Conservation (phyloP, 2,113 vertebrate genomes). For the Scytalopus superciliaris region DNA sequence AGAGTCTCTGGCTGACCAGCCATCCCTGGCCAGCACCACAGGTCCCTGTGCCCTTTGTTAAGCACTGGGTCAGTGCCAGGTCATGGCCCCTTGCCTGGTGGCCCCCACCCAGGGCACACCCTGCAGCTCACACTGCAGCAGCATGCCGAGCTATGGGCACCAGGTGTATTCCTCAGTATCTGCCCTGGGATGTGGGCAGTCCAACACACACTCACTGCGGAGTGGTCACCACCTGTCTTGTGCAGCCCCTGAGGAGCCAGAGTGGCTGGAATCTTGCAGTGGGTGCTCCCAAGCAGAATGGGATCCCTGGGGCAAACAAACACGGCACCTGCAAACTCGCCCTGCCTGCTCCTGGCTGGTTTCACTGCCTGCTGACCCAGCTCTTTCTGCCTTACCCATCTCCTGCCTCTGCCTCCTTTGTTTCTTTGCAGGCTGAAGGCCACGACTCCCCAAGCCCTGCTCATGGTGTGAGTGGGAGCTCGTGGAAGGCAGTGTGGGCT, state of each 20-base stretch:
- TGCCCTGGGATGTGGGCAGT: not conserved
- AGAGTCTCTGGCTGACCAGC: not conserved
- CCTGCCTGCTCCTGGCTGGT: not conserved
- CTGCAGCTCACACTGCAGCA: not conserved
- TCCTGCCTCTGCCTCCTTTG: not conserved
- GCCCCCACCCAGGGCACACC: not conserved
- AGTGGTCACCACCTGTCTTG: not conserved
- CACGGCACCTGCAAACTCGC: not conserved
- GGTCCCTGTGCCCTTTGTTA: not conserved
- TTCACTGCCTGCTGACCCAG: not conserved
- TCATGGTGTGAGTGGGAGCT: rapidly evolving
- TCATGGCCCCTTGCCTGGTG: not conserved
- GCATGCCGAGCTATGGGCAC: not conserved
- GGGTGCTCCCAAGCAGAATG: not conserved
- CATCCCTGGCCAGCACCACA: not conserved
- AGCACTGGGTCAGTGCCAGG: not conserved
- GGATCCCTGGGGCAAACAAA: not conserved
- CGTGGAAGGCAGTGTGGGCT: not conserved
- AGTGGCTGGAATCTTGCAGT: not conserved
- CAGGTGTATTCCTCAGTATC: not conserved
- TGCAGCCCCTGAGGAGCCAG: not conserved
- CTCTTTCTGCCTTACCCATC: not conserved
- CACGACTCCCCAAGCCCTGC: not conserved
- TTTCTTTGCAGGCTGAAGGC: not conserved
- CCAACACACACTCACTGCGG: not conserved